Percentiles rank a stretch among this genome's conserved stretches.
phyloP scores from a whole-genome alignment of 2,888 invertebrate species.

The Erebia aethiops region DNA sequence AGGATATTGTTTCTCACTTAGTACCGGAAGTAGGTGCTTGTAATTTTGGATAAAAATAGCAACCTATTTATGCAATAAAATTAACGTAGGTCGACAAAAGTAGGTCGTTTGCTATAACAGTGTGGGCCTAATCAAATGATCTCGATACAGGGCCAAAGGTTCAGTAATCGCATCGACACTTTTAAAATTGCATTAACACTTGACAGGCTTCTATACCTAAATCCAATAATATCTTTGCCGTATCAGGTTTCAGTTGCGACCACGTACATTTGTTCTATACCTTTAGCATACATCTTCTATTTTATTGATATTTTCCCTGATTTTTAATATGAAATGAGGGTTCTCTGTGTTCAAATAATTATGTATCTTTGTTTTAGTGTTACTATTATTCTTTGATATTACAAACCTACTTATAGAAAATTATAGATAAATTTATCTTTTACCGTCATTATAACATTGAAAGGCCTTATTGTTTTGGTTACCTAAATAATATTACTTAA shows the following conservation, averaged over 20 bases:
- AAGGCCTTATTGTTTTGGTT: too few relatives aligned
- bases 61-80: slow-evolving; percentile 4
- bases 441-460: too few relatives aligned
- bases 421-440: too few relatives aligned
- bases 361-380: too few relatives aligned
- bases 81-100: slow-evolving; percentile 24
- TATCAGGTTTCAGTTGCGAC: neutral
- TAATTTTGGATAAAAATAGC: neutral
- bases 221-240: slow-evolving; percentile 6
- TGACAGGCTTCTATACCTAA: slow-evolving; percentile 32
- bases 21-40: neutral
- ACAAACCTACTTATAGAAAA: too few relatives aligned
- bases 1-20: neutral
- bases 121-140: slow-evolving; percentile 38
- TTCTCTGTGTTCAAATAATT: too few relatives aligned
- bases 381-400: too few relatives aligned
- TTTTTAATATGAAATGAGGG: too few relatives aligned
- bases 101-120: slow-evolving; percentile 30
- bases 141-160: slow-evolving; percentile 37
- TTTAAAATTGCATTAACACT: slow-evolving; percentile 32
- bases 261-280: neutral
- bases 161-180: slow-evolving; percentile 13
- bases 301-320: neutral
- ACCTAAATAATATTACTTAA: too few relatives aligned
- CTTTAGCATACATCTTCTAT: neutral